Conservation (phyloP, 2,113 vertebrate genomes). For the Rhinogobius similis region DNA sequence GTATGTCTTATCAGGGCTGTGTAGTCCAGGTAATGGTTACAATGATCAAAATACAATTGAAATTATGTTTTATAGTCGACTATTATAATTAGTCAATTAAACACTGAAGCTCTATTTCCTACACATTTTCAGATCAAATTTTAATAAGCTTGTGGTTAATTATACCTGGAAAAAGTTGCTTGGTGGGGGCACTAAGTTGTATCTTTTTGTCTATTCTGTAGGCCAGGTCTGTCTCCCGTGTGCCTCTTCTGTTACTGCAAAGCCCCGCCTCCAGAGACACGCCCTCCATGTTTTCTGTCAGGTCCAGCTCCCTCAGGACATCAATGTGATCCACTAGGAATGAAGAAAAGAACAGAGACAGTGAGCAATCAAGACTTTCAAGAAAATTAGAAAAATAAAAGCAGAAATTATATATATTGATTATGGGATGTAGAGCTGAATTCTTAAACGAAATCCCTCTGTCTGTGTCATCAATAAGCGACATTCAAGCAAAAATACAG, state of each 20-base stretch:
- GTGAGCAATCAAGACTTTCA: not conserved
- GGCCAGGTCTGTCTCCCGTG: constrained; percentile 77
- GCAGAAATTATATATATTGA: too few species aligned
- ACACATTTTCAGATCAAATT: not conserved
- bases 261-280: constrained; percentile 81
- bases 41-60: too few species aligned
- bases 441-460: too few species aligned
- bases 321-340: constrained; percentile 78
- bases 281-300: constrained; percentile 80
- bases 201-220: constrained; percentile 82
- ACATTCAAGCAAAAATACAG: too few species aligned
- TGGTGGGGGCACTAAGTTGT: constrained; percentile 80
- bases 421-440: too few species aligned
- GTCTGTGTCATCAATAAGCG: too few species aligned
- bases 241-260: constrained; percentile 78
- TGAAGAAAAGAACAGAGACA: constrained; percentile 13
- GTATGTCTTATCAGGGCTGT: too few species aligned
- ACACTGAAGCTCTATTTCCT: too few species aligned
- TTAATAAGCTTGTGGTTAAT: not conserved
- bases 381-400: too few species aligned
- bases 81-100: too few species aligned
- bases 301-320: constrained; percentile 77
- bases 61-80: too few species aligned
- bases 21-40: too few species aligned
- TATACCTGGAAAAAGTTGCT: constrained; percentile 85